A percentile compares a stretch with the other conserved stretches of the same genome.
Conservation (phyloP, 2,797 vertebrate species). For the Alcedo atthis region DNA sequence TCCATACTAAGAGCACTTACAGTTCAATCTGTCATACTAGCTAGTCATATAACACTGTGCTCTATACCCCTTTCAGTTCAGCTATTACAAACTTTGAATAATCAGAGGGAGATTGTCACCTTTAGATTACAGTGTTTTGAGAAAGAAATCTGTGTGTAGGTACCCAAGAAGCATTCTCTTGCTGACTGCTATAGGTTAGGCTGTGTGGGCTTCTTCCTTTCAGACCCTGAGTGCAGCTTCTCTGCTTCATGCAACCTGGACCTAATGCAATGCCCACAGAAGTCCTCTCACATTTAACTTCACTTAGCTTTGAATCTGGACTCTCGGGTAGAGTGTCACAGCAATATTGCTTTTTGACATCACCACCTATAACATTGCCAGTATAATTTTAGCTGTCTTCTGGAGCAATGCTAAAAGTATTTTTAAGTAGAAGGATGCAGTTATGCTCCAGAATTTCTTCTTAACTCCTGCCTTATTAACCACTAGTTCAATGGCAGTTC, state of each 20-base stretch:
- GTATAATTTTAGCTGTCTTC: background rate
- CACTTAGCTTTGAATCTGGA: background rate
- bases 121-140: background rate
- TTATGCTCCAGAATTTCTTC: background rate
- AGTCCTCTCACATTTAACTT: background rate
- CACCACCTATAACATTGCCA: background rate
- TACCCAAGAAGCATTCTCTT: background rate
- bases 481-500: background rate
- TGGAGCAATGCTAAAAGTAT: background rate
- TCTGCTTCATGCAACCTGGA: background rate
- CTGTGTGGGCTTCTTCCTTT: background rate
- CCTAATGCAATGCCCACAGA: background rate
- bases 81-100: background rate
- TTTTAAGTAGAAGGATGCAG: background rate
- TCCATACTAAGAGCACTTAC: background rate
- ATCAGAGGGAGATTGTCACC: background rate
- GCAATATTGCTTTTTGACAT: background rate
- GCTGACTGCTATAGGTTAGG: background rate
- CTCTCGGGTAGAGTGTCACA: background rate
- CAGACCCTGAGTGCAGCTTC: background rate
- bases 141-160: background rate
- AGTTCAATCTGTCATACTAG: background rate
- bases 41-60: background rate
- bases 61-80: background rate
- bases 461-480: background rate